Base-by-base conservation (phyloP, 2,888 invertebrate genomes). In the Drosophila koepferae region DNA sequence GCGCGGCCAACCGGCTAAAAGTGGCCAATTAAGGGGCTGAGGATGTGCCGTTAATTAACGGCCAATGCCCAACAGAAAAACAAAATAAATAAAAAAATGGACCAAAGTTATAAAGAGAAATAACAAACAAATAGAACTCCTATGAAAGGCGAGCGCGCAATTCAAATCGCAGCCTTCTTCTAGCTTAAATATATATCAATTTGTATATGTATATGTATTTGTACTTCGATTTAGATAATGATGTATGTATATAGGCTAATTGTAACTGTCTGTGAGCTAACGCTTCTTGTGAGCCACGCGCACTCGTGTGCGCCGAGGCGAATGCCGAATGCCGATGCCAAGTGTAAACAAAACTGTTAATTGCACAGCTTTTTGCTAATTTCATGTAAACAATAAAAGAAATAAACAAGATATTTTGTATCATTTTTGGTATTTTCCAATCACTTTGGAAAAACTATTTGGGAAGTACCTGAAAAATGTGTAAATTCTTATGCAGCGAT, bases 401-500 rank as follows among this genome's bases (percentile, higher is more conserved):
- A 59, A 59, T 43, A 69, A 76, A 76, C 63, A 63, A 61, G 14
- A 62, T 40, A 48, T 46, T 28, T 20, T 53, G 23, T 36, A 40
- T 55, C 34, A 41, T 31, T n/a, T 38, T 38, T 9, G 38, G 16
- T 36, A 20, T 36, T 54, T 36, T 54, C 36, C 54, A 55, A 40
- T 40, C 54, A 28, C 6, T 28, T 7, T n/a, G 31, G n/a, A 12
- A n/a, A 55, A 55, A 78, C 76, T 71, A 68, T 71, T 64, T 64
- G 41, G 48, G 60, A 59, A 46, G 51, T 41, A n/a, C 36, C 56
- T 48, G 23, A 55, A 63, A 69, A 71, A 67, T 65, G 58, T 44
- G 51, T 44, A 66, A 66, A 84, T 77, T 86, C 63, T 72, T 43
- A 66, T 65, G 63, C 72, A 72, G 65, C 74, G 79, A 79, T 46